phyloP scores from a whole-genome alignment of 2,797 vertebrate genomes.

The Galagoides demidoff region DNA sequence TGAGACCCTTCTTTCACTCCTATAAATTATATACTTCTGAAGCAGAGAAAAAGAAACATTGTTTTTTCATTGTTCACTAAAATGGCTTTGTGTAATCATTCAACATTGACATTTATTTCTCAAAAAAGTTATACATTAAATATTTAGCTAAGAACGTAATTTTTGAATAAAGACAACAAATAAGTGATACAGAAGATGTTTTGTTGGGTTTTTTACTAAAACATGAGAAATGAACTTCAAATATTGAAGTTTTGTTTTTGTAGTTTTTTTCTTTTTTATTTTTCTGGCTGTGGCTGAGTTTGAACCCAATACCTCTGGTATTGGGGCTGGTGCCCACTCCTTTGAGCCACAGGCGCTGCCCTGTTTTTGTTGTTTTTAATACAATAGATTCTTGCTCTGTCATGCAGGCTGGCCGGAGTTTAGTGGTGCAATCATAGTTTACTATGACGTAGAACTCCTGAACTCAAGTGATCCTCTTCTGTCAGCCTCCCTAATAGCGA shows the following conservation, averaged over 20 bases:
- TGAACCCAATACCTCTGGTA: too few species aligned
- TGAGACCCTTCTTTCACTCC: not conserved
- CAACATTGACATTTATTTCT: not conserved
- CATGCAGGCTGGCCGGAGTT: not conserved
- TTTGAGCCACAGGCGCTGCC: too few species aligned
- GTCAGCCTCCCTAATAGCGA: not conserved
- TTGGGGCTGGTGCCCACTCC: too few species aligned
- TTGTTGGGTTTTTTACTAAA: not conserved
- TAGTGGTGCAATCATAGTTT: not conserved
- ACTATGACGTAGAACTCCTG: not conserved
- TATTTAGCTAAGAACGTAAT: constrained; percentile 26
- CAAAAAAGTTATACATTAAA: not conserved
- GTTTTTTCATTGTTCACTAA: not conserved
- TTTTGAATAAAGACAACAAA: not conserved
- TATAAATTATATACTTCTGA: not conserved
- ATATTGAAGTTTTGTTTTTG: not conserved
- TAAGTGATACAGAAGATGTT: not conserved
- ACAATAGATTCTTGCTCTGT: not conserved
- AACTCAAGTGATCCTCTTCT: too few species aligned
- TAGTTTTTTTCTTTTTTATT: too few species aligned
- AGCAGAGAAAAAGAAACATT: not conserved
- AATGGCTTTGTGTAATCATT: not conserved
- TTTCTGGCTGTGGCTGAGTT: too few species aligned
- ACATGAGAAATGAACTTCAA: not conserved
- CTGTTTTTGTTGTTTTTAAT: not conserved